Percentiles rank a stretch among this genome's conserved stretches.
phyloP scores from a whole-genome alignment of 1,140 invertebrate genomes.

The Drosophila kikkawai region DNA sequence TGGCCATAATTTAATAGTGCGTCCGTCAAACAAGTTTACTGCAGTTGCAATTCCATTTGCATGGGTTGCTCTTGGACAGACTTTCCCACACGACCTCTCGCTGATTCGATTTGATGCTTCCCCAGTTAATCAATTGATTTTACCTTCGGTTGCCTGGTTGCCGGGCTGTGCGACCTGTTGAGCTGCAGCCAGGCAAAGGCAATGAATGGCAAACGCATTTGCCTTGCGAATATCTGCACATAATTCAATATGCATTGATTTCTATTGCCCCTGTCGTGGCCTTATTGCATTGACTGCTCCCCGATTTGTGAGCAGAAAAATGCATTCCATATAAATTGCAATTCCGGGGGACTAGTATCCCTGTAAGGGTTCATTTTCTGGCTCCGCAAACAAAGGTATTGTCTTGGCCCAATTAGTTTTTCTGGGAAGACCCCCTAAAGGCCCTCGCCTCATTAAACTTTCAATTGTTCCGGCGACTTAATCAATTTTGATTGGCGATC shows the following conservation, averaged over 20 bases:
- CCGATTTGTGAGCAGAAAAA: slow-evolving; percentile 22
- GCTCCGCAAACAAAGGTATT: background rate
- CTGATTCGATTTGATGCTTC: slow-evolving; percentile 45
- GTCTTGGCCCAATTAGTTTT: slow-evolving; percentile 12
- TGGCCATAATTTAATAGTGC: slow-evolving; percentile 51
- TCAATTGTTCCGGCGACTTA: slow-evolving; percentile 44
- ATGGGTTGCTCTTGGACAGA: slow-evolving; percentile 2
- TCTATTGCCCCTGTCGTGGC: slow-evolving; percentile 7
- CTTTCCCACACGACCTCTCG: slow-evolving; percentile 16
- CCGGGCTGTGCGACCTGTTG: slow-evolving; percentile 5
- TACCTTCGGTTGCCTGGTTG: slow-evolving; percentile 14
- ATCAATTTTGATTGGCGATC: slow-evolving; percentile 36
- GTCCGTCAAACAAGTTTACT: slow-evolving; percentile 29
- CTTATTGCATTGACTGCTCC: slow-evolving; percentile 32
- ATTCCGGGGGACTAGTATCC: background rate
- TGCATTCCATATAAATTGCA: slow-evolving; percentile 6
- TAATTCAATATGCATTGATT: slow-evolving; percentile 52
- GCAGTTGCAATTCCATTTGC: slow-evolving; percentile 48
- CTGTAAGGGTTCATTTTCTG: background rate
- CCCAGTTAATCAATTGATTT: slow-evolving; percentile 59
- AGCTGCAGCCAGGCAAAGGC: slow-evolving; percentile 24
- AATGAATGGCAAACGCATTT: background rate
- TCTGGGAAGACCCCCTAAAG: background rate
- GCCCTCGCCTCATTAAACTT: slow-evolving; percentile 31
- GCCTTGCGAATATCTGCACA: slow-evolving; percentile 3